Evolutionary conservation across 2,888 invertebrate species (phyloP), one percentile per base, ranked within the genome.

Genomic region (Teleogryllus oceanicus): DNA sequence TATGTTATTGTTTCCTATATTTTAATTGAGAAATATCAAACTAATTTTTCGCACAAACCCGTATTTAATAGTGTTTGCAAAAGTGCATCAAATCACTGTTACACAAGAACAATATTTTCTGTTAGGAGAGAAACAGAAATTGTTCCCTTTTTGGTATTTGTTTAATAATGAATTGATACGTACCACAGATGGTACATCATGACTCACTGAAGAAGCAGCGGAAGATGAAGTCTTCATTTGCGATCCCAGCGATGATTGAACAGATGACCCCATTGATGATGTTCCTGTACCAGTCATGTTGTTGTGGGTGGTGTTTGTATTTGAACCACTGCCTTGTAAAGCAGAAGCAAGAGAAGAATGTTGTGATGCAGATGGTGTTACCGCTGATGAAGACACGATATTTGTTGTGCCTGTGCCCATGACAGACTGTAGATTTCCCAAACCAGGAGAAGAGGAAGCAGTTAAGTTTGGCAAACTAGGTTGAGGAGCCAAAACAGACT

Each of bases 341-440:
- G 62, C 62, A 62, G 62, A 62, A 62, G 62, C 62, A 13, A 62
- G n/a, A 18, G 62, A 62, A 62, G 62, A 62, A 62, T 62, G 62
- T 18, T 62, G 62, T n/a, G 62, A 62, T 16, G 62, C 16, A 18
- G n/a, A 13, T 18, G 62, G 16, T 18, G 62, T 18, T 3, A n/a
- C n/a, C 0, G n/a, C 62, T 5, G 62, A n/a, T 11, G 62, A 62
- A n/a, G 62, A 62, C 13, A 62, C 62, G 16, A 74, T 62, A 74
- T 76, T 80, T 5, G 51, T 21, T 10, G 76, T 78, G 50, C 77
- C 80, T 13, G 78, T 74, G n/a, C 78, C 78, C 50, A 80, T 77
- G 21, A 80, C 80, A 24, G 80, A 80, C 78, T 80, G 80, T n/a
- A 80, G 80, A 51, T 80, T 80, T 50, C 80, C 80, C 21, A 80